Evolutionary conservation across 2,797 vertebrate species (phyloP).

Genomic region (Sebastiscus albofasciatus): DNA sequence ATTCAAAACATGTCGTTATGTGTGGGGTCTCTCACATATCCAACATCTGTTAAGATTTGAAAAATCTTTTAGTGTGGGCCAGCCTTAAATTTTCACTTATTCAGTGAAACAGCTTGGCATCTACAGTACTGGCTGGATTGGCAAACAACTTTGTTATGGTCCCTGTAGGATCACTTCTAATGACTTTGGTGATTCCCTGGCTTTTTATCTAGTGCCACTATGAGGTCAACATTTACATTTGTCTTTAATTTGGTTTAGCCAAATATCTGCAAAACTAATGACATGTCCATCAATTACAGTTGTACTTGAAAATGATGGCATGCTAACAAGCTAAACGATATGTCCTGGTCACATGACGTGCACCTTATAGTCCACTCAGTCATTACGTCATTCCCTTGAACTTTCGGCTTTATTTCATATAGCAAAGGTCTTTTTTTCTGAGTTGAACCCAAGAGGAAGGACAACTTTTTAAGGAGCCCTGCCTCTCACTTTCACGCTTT

Average conservation of each 20-base stretch:
- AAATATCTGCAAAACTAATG: neutral
- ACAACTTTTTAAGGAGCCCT: slow-evolving; percentile 14
- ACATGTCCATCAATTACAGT: neutral
- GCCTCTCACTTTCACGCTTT: slow-evolving; percentile 38
- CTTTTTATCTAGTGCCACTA: no score
- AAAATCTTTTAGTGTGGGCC: no score
- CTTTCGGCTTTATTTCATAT: neutral
- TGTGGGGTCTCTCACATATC: neutral
- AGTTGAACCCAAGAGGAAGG: neutral
- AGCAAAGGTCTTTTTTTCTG: neutral
- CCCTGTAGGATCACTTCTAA: neutral
- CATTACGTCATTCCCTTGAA: neutral
- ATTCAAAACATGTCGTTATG: no score
- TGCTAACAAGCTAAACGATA: neutral
- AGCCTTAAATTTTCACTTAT: neutral
- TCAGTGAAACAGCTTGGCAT: neutral
- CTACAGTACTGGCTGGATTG: neutral
- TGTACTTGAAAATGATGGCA: neutral
- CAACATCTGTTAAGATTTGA: no score
- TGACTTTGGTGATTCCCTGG: no score
- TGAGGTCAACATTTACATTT: no score
- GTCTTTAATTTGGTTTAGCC: no score
- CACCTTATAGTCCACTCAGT: neutral
- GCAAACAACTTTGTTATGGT: neutral
- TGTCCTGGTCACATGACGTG: neutral